Base-by-base conservation (phyloP, 2,797 vertebrate genomes). In the Danio tinwini region DNA sequence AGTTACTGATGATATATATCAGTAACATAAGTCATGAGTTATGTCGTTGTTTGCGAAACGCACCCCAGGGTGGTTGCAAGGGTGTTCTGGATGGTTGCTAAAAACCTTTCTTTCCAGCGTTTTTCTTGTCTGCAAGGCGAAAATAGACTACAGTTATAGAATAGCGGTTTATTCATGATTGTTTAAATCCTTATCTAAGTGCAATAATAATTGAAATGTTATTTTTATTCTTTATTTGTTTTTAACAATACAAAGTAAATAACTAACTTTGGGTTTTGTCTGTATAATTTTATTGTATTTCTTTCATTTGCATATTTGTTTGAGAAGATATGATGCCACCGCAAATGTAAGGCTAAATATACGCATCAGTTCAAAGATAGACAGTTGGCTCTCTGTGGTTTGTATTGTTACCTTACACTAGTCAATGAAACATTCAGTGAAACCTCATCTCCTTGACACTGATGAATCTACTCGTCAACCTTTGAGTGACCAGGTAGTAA, bases 341-440 rank as follows among this genome's bases (percentile, higher is more conserved):
- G 5, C 11, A 37, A 59, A 37, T 29, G 37, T 16, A 40, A 61
- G 21, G 45, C 56, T 50, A 76, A 63, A 49, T 67, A 80, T 74
- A 61, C 29, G 12, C 59, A 67, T 74, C 61, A 58, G 59, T 71
- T 75, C 44, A 76, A 59, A 52, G 53, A 42, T 17, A 56, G 37
- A 49, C 64, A 42, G 77, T 81, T 76, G 42, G 62, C 70, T 77
- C 40, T 82, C 50, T 78, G 74, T 83, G 44, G 29, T 76, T 56
- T 78, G 67, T 75, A 64, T 81, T 84, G 85, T 83, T 84, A 88
- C 81, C 81, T 78, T 79, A 87, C 73, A 83, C 86, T 74, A 68
- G 53, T 74, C 83, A 86, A 86, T 89, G 67, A 89, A 88, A 88
- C 85, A 88, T 89, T 89, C 84, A 89, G 80, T 84, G 88, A 85